Conservation (phyloP, 2,888 invertebrate genomes). For the Ariolimax columbianus region DNA sequence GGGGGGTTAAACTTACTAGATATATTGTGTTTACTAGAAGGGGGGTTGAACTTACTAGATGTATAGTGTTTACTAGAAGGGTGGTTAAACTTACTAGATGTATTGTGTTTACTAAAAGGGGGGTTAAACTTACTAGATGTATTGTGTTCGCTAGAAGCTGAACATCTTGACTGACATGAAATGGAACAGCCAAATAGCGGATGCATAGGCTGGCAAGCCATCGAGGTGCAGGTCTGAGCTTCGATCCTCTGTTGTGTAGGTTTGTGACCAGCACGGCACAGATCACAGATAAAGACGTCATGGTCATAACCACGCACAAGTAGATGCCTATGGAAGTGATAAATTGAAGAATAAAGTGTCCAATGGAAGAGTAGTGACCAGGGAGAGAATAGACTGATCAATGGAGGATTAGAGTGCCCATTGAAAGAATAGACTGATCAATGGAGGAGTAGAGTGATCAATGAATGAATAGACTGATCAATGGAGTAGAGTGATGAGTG, state of each 20-base stretch:
- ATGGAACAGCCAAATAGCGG: slow-evolving; percentile 66
- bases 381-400: too few species aligned
- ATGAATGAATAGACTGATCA: too few species aligned
- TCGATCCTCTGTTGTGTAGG: slow-evolving; percentile 79
- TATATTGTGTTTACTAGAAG: too few species aligned
- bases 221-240: slow-evolving; percentile 70
- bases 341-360: too few species aligned
- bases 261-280: slow-evolving; percentile 82
- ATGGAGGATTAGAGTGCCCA: too few species aligned
- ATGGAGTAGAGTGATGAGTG: not conserved
- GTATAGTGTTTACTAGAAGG: too few species aligned
- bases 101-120: slow-evolving; percentile 70
- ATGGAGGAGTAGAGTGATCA: too few species aligned
- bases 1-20: too few species aligned
- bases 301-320: slow-evolving; percentile 82
- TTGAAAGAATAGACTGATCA: too few species aligned
- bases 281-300: slow-evolving; percentile 80
- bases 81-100: too few species aligned
- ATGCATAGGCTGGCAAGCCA: slow-evolving; percentile 72
- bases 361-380: too few species aligned
- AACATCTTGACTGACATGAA: slow-evolving; percentile 73
- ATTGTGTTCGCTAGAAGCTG: slow-evolving; percentile 70
- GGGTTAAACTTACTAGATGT: slow-evolving; percentile 66
- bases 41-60: too few species aligned
- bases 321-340: slow-evolving; percentile 79